phyloP scores from a whole-genome alignment of 2,888 invertebrate genomes.

The Folsomia candida region DNA sequence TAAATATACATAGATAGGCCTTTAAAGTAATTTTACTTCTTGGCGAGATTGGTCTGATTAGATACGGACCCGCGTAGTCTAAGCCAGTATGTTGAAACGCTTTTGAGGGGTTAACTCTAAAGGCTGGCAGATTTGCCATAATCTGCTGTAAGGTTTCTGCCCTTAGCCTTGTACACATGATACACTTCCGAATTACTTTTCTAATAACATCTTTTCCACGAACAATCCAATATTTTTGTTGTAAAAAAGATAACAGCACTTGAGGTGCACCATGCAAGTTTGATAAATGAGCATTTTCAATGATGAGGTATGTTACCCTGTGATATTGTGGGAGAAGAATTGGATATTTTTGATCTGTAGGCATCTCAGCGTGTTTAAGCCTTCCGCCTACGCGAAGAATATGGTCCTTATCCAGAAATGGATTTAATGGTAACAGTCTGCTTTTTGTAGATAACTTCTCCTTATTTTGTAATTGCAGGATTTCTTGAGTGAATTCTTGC shows the following conservation, averaged over 20 bases:
- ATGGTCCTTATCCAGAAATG: constrained; percentile 41
- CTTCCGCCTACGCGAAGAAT: too few species aligned
- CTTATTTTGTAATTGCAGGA: neutral
- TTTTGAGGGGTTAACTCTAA: constrained; percentile 42
- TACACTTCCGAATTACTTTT: constrained; percentile 25
- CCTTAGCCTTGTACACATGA: constrained; percentile 29
- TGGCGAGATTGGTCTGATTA: neutral
- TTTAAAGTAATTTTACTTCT: constrained; percentile 2
- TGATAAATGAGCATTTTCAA: constrained; percentile 25
- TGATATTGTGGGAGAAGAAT: constrained; percentile 35
- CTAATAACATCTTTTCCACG: constrained; percentile 21
- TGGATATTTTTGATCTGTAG: too few species aligned
- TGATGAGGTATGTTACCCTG: constrained; percentile 27
- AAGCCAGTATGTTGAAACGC: constrained; percentile 48
- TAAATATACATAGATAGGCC: constrained; percentile 10
- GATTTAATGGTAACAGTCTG: constrained; percentile 23
- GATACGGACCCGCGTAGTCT: constrained; percentile 29
- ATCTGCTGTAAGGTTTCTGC: constrained; percentile 35
- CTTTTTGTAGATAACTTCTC: neutral
- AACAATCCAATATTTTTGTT: constrained; percentile 31
- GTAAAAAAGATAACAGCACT: constrained; percentile 13
- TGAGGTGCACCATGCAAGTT: constrained; percentile 36
- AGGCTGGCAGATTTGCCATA: constrained; percentile 51
- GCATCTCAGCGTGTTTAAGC: constrained; percentile 23
- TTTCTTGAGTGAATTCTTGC: constrained; percentile 6